A percentile compares a stretch with the other conserved stretches of the same genome.
Evolutionary conservation across 2,113 vertebrate species (phyloP).

Genomic region (Coregonus clupeaformis): DNA sequence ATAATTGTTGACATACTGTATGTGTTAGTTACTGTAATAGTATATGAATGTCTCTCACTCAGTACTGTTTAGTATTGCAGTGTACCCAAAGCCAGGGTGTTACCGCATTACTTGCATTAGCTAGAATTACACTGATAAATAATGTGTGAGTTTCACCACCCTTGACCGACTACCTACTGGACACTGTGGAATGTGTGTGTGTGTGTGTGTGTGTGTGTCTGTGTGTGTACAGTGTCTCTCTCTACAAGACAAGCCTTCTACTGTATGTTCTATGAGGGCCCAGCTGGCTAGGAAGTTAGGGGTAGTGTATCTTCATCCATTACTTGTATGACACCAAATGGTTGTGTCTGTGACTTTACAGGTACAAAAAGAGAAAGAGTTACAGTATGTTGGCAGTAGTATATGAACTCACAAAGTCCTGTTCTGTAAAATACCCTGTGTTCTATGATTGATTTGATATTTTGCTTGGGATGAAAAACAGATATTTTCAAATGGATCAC

Average conservation of each 20-base stretch:
- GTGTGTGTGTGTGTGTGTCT: slow-evolving; percentile 3
- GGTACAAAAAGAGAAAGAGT: no score
- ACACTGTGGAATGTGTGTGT: neutral
- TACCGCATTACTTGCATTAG: neutral
- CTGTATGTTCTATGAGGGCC: no score
- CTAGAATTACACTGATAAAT: slow-evolving; percentile 12
- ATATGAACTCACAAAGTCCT: no score
- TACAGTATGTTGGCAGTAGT: no score
- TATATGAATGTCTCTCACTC: neutral
- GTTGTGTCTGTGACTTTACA: no score
- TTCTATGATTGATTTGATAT: no score
- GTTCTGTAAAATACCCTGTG: no score
- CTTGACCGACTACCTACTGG: neutral
- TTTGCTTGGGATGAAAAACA: no score
- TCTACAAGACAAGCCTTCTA: neutral
- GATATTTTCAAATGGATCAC: slow-evolving; percentile 11
- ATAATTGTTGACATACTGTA: neutral
- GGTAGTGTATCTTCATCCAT: no score
- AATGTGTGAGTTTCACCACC: neutral
- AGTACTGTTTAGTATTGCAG: neutral
- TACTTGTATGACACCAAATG: no score
- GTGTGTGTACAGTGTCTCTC: no score
- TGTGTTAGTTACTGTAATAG: neutral
- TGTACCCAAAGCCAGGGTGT: neutral
- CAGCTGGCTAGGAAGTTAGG: no score